These are phyloP conservation scores for Synergus umbraculus DNA, from an alignment of 2,888 invertebrate genomes.

Conservation along the genomic window DNA sequence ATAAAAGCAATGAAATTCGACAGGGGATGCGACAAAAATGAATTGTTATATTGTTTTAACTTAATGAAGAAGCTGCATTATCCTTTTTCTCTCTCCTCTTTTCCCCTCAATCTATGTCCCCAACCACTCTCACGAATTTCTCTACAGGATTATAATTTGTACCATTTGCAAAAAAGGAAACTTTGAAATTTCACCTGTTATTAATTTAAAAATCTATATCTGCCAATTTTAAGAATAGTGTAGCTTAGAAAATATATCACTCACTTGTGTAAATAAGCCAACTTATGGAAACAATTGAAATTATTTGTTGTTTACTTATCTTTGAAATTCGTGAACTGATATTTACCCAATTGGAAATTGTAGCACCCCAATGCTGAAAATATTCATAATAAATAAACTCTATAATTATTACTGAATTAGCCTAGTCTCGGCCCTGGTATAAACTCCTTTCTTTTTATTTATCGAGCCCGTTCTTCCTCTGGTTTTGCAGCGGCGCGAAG, in stretches of 20 bases:
- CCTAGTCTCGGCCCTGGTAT: neutral
- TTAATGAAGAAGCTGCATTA: slow-evolving; percentile 71
- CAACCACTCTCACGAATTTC: neutral
- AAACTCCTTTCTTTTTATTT: slow-evolving; percentile 27
- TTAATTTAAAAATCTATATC: too few relatives aligned
- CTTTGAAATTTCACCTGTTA: too few relatives aligned
- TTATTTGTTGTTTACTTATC: too few relatives aligned
- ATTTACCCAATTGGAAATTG: too few relatives aligned
- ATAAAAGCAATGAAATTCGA: slow-evolving; percentile 67
- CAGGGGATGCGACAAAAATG: slow-evolving; percentile 74
- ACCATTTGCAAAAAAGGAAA: too few relatives aligned
- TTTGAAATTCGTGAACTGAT: too few relatives aligned
- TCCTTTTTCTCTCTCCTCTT: slow-evolving; percentile 52
- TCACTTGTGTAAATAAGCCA: too few relatives aligned
- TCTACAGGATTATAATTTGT: too few relatives aligned
- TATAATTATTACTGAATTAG: slow-evolving; percentile 5
- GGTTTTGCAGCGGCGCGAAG: slow-evolving; percentile 75
- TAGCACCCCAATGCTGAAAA: neutral
- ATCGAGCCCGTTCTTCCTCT: slow-evolving; percentile 57
- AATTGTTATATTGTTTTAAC: slow-evolving; percentile 76
- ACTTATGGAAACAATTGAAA: too few relatives aligned
- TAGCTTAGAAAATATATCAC: too few relatives aligned
- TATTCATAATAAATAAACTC: too few relatives aligned
- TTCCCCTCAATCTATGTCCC: slow-evolving; percentile 44
- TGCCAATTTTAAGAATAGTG: too few relatives aligned